phyloP scores from a whole-genome alignment of 2,113 vertebrate species.

The Platysternon megacephalum region DNA sequence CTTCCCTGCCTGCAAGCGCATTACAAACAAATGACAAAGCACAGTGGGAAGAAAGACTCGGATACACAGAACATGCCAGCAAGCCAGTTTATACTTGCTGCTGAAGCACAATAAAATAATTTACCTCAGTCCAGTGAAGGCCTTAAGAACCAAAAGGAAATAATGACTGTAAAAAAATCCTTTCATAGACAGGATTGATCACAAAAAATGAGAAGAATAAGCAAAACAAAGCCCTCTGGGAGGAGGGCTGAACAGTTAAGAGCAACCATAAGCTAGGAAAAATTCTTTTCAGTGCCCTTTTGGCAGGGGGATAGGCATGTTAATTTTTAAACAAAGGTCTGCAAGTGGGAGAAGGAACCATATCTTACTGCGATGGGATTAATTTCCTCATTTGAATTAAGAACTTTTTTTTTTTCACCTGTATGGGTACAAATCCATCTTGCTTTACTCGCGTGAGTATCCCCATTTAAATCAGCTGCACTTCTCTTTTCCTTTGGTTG shows the following conservation, averaged over 20 bases:
- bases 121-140: constrained; percentile 27
- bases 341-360: accelerated
- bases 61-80: constrained; percentile 52
- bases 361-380: not conserved
- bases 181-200: not conserved
- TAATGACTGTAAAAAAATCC: constrained; percentile 46
- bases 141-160: constrained; percentile 52
- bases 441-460: not conserved
- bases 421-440: not conserved
- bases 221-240: constrained; percentile 19
- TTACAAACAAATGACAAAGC: constrained; percentile 67
- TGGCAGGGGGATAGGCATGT: not conserved
- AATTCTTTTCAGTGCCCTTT: constrained; percentile 2
- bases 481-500: constrained; percentile 15
- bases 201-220: not conserved
- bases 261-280: constrained; percentile 6
- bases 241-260: constrained; percentile 1
- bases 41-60: constrained; percentile 52
- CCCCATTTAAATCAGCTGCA: not conserved
- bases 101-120: constrained; percentile 58
- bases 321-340: constrained; percentile 6
- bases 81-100: constrained; percentile 77
- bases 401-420: not conserved
- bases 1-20: constrained; percentile 65
- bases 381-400: not conserved